A percentile compares a stretch with the other conserved stretches of the same genome.
Evolutionary conservation across 2,797 vertebrate species (phyloP).

Genomic region (Alectoris magna): DNA sequence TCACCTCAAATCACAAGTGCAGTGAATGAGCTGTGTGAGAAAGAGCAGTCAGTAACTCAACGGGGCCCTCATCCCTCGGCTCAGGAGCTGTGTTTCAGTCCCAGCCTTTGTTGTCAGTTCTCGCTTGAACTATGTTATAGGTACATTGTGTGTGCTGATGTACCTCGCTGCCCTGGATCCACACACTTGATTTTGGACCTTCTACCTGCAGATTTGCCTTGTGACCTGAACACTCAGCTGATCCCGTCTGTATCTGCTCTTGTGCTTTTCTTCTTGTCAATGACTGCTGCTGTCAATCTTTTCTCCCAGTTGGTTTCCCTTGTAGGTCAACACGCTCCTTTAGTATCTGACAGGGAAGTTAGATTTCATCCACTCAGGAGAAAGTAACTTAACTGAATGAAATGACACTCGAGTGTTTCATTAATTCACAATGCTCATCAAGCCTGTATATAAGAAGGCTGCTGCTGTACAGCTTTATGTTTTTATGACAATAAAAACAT

Average conservation of each 20-base stretch:
- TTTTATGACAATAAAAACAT: neutral
- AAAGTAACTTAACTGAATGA: neutral
- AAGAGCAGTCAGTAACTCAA: neutral
- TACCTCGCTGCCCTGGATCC: neutral
- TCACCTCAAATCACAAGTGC: neutral
- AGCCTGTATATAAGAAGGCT: neutral
- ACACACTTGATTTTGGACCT: neutral
- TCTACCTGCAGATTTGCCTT: neutral
- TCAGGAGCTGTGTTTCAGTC: neutral
- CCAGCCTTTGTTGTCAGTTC: neutral
- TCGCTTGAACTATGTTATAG: neutral
- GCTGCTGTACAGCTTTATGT: neutral
- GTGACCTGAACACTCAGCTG: neutral
- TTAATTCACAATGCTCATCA: neutral
- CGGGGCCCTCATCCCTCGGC: neutral
- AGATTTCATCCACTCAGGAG: neutral
- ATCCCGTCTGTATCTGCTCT: neutral
- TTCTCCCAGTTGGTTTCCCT: neutral
- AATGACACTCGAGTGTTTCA: neutral
- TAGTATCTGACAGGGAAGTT: neutral
- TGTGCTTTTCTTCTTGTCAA: neutral
- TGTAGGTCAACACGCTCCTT: neutral
- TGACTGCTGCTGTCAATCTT: neutral
- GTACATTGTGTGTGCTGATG: neutral
- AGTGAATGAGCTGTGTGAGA: neutral